phyloP scores from a whole-genome alignment of 2,113 vertebrate species.

The Malurus alboscapulatus region DNA sequence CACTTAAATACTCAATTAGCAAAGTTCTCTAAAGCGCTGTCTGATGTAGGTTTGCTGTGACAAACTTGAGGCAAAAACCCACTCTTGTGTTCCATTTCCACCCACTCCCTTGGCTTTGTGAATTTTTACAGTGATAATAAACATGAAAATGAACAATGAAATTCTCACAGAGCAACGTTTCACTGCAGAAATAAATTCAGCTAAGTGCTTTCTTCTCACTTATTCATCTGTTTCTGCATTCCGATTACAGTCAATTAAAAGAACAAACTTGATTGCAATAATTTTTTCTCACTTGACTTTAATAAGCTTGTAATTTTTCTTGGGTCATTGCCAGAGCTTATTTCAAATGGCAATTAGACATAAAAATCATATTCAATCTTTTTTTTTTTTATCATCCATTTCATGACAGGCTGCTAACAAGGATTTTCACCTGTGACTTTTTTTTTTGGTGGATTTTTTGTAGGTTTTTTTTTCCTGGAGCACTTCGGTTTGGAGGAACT shows the following conservation, averaged over 20 bases:
- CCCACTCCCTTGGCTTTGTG: neutral
- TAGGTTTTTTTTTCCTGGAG: neutral
- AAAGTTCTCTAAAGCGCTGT: neutral
- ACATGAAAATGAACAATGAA: constrained; percentile 4
- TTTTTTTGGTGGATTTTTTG: neutral
- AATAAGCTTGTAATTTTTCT: constrained; percentile 59
- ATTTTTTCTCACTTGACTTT: constrained; percentile 55
- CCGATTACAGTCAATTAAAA: constrained; percentile 50
- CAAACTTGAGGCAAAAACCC: neutral
- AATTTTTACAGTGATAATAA: constrained; percentile 4
- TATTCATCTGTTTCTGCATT: constrained; percentile 25
- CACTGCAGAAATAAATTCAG: neutral
- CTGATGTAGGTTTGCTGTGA: neutral
- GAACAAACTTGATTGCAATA: constrained; percentile 48
- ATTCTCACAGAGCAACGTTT: neutral
- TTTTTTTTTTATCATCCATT: neutral
- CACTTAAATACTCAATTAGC: neutral
- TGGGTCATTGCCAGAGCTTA: constrained; percentile 15
- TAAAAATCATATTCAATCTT: constrained; percentile 18
- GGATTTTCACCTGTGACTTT: constrained; percentile 8
- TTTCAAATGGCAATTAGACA: constrained; percentile 43
- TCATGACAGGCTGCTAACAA: constrained; percentile 12
- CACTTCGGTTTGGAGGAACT: neutral
- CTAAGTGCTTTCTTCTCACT: neutral
- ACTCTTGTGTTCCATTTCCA: neutral